A percentile compares a stretch with the other conserved stretches of the same genome.
Evolutionary conservation across 2,797 vertebrate species (phyloP).

Genomic region (Rhodeus uyekii): DNA sequence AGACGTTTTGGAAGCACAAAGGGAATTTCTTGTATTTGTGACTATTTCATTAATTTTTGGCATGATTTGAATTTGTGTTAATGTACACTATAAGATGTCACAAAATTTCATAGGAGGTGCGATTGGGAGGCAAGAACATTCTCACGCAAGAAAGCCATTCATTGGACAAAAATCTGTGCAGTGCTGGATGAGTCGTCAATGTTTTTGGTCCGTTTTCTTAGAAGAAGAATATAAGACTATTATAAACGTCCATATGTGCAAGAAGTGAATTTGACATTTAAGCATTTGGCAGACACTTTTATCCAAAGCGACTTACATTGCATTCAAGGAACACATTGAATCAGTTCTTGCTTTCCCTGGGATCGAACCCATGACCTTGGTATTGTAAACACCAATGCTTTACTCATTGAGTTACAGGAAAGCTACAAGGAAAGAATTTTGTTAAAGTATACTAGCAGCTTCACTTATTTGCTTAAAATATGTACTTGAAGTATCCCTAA

Average conservation of each 20-base stretch:
- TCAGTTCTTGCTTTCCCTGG: too few species aligned
- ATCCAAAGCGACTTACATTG: too few species aligned
- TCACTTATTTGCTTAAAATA: background rate
- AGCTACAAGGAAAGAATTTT: too few species aligned
- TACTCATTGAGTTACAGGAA: too few species aligned
- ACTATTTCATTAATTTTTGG: background rate
- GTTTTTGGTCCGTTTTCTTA: background rate
- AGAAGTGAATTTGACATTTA: too few species aligned
- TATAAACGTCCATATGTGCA: background rate
- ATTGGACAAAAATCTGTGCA: background rate
- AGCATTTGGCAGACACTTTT: too few species aligned
- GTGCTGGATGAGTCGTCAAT: background rate
- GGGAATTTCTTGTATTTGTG: background rate
- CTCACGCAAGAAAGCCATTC: background rate
- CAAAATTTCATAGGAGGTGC: background rate
- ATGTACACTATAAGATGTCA: background rate
- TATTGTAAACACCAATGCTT: too few species aligned
- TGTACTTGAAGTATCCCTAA: background rate
- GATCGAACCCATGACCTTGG: too few species aligned
- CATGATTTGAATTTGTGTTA: background rate
- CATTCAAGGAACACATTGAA: too few species aligned
- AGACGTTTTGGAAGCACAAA: background rate
- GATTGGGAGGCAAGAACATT: background rate
- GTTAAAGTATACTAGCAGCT: background rate
- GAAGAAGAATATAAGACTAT: background rate